Conservation (phyloP, 2,113 vertebrate genomes). For the Sinocyclocheilus rhinocerous region DNA sequence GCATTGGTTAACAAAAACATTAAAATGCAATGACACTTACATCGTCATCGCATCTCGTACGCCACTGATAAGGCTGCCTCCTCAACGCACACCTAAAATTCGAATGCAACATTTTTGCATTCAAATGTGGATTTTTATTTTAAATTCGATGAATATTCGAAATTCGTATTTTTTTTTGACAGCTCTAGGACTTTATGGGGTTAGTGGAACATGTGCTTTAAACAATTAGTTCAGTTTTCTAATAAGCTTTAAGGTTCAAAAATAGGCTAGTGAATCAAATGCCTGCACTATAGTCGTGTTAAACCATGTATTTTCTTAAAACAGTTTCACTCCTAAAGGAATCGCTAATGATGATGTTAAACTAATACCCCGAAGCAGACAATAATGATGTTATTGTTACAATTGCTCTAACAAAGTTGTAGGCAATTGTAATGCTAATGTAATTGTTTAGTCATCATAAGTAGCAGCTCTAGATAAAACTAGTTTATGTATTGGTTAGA, state of each 20-base stretch:
- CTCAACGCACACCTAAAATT: too few species aligned
- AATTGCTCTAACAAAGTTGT: slow-evolving; percentile 21
- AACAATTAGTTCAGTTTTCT: neutral
- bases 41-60: too few species aligned
- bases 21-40: too few species aligned
- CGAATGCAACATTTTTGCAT: too few species aligned
- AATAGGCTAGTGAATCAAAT: neutral
- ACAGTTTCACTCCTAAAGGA: too few species aligned
- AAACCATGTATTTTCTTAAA: neutral
- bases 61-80: too few species aligned
- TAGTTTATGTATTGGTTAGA: neutral
- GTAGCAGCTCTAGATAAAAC: slow-evolving; percentile 2
- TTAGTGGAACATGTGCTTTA: neutral
- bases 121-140: too few species aligned
- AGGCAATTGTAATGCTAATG: slow-evolving; percentile 3
- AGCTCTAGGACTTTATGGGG: too few species aligned
- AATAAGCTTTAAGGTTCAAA: neutral
- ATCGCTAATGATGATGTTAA: slow-evolving; percentile 21
- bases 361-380: neutral
- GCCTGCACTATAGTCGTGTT: neutral
- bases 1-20: too few species aligned
- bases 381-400: neutral
- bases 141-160: too few species aligned
- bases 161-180: too few species aligned
- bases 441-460: slow-evolving; percentile 13